Evolutionary conservation across 1,140 invertebrate genomes (phyloP), one percentile per base, ranked within the genome.

Genomic region (Drosophila nasuta): DNA sequence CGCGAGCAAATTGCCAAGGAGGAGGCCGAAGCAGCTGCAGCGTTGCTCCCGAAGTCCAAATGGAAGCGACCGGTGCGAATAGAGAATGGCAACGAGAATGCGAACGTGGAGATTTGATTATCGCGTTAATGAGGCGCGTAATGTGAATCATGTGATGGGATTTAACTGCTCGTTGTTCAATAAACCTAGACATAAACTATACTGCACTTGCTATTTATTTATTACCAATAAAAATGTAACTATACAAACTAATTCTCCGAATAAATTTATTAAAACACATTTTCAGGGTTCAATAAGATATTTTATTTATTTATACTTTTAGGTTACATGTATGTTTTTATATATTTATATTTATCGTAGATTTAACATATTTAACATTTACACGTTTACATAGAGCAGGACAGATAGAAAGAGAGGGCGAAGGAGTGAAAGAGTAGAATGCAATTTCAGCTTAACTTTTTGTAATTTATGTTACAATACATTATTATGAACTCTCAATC

Each of bases 201-300:
- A 25, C 3, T 43, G 41, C n/a, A 43, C 2, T 13, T 43, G 20
- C 20, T 51, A 49, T 8, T 25, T 54, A 54, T 54, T 54, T 33
- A 54, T 33, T 35, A n/a, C 13, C 11, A 15, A 33, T 54, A 33
- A 54, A 33, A 54, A 54, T 30, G 1, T 6, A 35, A 10, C 49
- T 15, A 11, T 11, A 35, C 10, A 56, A 20, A 57, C 8, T 13
- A 41, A 43, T 28, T 20, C 1, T 6, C n/a, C 30, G 5, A 6
- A 25, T 25, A 25, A 25, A 4, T 3, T 3, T 25, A 25, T 25
- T 25, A 25, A 10, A 38, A 46, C 0, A 2, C 7, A 2, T n/a
- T 1, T 43, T 89, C 69, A 74, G 85, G 85, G 85, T 77, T 89
- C 78, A 90, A 89, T 85, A 51, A 85, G 79, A 90, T 89, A 81